Base-by-base conservation (phyloP, 1,140 invertebrate species). In the Metopolophium dirhodum region DNA sequence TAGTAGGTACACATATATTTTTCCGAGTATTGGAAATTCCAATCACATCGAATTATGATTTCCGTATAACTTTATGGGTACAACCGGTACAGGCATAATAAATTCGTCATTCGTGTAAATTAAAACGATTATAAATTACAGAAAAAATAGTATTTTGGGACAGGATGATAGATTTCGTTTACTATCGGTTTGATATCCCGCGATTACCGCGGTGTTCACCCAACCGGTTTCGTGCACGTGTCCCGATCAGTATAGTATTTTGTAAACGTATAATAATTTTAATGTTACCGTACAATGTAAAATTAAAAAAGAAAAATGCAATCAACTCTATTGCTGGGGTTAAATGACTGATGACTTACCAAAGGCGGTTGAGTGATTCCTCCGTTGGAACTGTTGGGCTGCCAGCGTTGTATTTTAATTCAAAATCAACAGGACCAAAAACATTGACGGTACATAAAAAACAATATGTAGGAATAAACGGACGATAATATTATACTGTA, bases 211-310 rank as follows among this genome's bases (percentile, higher is more conserved):
- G 8, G 9, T 26, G 11, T 37, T 51, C 0, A 23, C 2, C 49
- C 30, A 54, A 88, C 49, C 87, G 49, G 87, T 88, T 88, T 47
- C 37, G 47, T 35, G 87, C 87, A 88, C 87, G 87, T 88, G 87
- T 86, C 11, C 11, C 85, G 18, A 9, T 4, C n/a, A 88, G 35
- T 23, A 54, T 9, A 37, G 9, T 45, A 45, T 47, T 88, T 51
- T 88, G 35, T 54, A 7, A 30, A 47, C 37, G 37, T 45, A 9
- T 23, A 45, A 49, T n/a, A 0, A 11, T 87, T 87, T 30, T 30
- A 49, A 22, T 54, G 51, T 54, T 54, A 54, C 18, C 51, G 37
- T 37, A 54, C 4, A 22, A 41, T 22, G 7, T 20, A 23, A 37
- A 83, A 83, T 7, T 7, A 37, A 37, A 41, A 41, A 37, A 83